Evolutionary conservation across 2,888 invertebrate genomes (phyloP).

Genomic region (Pandemis corylana): DNA sequence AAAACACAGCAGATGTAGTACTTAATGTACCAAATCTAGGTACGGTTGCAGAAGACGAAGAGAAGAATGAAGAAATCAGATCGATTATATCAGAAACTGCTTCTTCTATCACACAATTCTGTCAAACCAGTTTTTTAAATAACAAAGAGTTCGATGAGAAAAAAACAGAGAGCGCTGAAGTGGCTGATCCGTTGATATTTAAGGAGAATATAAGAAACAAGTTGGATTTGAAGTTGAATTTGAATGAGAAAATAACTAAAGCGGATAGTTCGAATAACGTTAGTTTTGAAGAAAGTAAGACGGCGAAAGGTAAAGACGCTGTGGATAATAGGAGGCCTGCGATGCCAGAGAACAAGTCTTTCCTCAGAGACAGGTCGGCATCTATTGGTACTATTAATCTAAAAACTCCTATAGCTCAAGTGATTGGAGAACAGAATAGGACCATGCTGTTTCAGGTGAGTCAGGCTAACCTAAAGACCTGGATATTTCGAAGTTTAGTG

Average conservation of each 20-base stretch:
- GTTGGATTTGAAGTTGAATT: slow-evolving; percentile 46
- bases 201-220: slow-evolving; percentile 27
- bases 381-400: slow-evolving; percentile 85
- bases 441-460: slow-evolving; percentile 96
- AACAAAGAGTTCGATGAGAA: slow-evolving; percentile 8
- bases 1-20: slow-evolving; percentile 62
- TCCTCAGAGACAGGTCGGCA: slow-evolving; percentile 84
- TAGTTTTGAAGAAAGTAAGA: slow-evolving; percentile 64
- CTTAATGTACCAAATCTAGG: slow-evolving; percentile 68
- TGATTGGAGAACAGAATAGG: slow-evolving; percentile 90
- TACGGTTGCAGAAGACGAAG: slow-evolving; percentile 75
- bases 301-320: slow-evolving; percentile 45
- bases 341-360: slow-evolving; percentile 74
- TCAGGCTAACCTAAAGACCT: neutral
- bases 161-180: slow-evolving; percentile 17
- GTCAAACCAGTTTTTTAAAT: slow-evolving; percentile 47
- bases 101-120: slow-evolving; percentile 61
- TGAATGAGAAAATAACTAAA: slow-evolving; percentile 40
- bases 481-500: neutral
- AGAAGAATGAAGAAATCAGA: slow-evolving; percentile 63
- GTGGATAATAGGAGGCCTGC: slow-evolving; percentile 44
- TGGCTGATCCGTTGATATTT: slow-evolving; percentile 22
- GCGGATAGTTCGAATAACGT: slow-evolving; percentile 49
- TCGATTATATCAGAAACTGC: slow-evolving; percentile 65
- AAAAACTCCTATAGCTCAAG: slow-evolving; percentile 77